phyloP scores from a whole-genome alignment of 2,797 vertebrate species.

The Gila robusta region DNA sequence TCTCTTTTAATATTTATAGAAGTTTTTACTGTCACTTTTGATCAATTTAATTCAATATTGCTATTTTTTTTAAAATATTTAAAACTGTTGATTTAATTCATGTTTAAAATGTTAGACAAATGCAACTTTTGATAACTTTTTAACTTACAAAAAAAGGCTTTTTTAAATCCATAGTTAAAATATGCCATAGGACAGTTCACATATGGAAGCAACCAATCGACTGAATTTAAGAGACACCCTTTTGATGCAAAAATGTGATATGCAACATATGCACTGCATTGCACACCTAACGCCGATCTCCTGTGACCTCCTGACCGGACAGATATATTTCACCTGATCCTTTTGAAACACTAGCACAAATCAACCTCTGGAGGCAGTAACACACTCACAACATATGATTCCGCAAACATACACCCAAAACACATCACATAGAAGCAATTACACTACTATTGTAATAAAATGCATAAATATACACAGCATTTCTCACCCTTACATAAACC shows the following conservation, averaged over 20 bases:
- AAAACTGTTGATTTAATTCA: not conserved
- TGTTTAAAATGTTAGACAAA: not conserved
- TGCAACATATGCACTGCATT: not conserved
- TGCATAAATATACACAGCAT: conserved; percentile 57
- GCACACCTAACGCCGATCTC: not conserved
- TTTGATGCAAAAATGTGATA: not conserved
- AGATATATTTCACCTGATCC: not conserved
- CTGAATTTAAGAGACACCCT: not conserved
- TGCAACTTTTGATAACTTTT: not conserved
- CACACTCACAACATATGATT: not conserved
- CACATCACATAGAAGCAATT: conserved; percentile 1
- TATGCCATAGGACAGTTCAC: not conserved
- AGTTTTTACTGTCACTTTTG: not conserved
- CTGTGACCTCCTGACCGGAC: not conserved
- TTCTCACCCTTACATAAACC: conserved; percentile 34
- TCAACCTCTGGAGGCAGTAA: conserved; percentile 31
- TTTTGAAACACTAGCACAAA: conserved; percentile 10
- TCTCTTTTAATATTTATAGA: not conserved
- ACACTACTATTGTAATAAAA: not conserved
- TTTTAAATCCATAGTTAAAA: not conserved
- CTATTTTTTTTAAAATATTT: not conserved
- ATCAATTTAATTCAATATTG: too few relatives aligned
- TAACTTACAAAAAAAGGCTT: too few relatives aligned
- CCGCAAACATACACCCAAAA: not conserved
- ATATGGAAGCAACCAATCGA: not conserved